A percentile compares a stretch with the other conserved stretches of the same genome.
phyloP scores from a whole-genome alignment of 2,888 invertebrate species.

The Nymphalis polychloros region DNA sequence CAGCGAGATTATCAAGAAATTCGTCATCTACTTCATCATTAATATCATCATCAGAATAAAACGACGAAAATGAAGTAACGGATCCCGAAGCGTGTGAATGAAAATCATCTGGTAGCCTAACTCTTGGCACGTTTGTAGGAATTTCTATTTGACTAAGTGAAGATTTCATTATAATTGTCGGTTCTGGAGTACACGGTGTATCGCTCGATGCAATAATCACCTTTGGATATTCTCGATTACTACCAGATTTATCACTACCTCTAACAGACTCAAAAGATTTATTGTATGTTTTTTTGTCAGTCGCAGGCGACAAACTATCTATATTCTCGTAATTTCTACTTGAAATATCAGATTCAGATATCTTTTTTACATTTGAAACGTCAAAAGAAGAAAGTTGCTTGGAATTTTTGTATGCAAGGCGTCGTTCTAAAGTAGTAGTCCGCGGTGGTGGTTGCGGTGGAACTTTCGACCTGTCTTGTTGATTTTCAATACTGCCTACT shows the following conservation, averaged over 20 bases:
- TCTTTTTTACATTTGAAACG: slow-evolving; percentile 51
- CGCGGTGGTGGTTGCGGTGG: slow-evolving; percentile 89
- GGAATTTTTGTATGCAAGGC: slow-evolving; percentile 70
- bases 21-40: slow-evolving; percentile 57
- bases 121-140: slow-evolving; percentile 72
- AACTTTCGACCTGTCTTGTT: slow-evolving; percentile 65
- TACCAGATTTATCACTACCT: slow-evolving; percentile 38
- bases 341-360: slow-evolving; percentile 45
- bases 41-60: slow-evolving; percentile 66
- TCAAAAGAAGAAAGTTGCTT: slow-evolving; percentile 71
- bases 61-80: slow-evolving; percentile 66
- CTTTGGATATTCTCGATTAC: slow-evolving; percentile 63
- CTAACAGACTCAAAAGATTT: slow-evolving; percentile 53
- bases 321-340: slow-evolving; percentile 70
- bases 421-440: slow-evolving; percentile 85
- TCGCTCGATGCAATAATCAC: slow-evolving; percentile 80
- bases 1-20: slow-evolving; percentile 60
- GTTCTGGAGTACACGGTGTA: slow-evolving; percentile 71
- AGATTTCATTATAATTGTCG: slow-evolving; percentile 83
- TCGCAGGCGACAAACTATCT: slow-evolving; percentile 53
- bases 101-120: slow-evolving; percentile 75
- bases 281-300: slow-evolving; percentile 44
- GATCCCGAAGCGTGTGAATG: slow-evolving; percentile 62
- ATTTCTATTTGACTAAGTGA: slow-evolving; percentile 68
- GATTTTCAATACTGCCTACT: slow-evolving; percentile 55